Percentiles rank a stretch among this genome's conserved stretches.
Evolutionary conservation across 2,113 vertebrate genomes (phyloP).

Genomic region (Gavialis gangeticus): DNA sequence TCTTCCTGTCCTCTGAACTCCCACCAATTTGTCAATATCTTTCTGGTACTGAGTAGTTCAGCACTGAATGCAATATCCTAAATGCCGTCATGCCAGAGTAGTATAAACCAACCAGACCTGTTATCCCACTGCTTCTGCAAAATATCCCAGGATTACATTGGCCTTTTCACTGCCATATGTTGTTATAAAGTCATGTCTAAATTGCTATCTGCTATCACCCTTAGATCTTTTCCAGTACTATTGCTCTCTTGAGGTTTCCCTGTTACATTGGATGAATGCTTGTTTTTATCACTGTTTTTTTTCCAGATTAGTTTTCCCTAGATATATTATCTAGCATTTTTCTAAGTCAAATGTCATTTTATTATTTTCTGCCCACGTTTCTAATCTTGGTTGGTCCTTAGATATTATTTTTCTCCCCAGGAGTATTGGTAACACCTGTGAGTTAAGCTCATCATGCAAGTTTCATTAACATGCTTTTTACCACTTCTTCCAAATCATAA

Average conservation of each 20-base stretch:
- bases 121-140: accelerated
- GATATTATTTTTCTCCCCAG: not conserved
- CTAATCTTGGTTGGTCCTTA: not conserved
- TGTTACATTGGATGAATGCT: not conserved
- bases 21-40: not conserved
- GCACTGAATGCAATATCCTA: not conserved
- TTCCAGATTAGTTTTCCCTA: not conserved
- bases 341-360: not conserved
- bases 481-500: not conserved
- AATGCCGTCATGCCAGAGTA: not conserved
- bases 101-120: not conserved
- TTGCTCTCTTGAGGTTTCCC: not conserved
- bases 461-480: not conserved
- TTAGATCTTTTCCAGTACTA: not conserved
- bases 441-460: not conserved
- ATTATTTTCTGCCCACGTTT: not conserved
- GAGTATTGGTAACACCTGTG: not conserved
- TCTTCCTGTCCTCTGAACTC: not conserved
- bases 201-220: not conserved
- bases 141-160: not conserved
- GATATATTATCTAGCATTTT: not conserved
- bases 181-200: not conserved
- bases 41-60: not conserved
- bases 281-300: not conserved
- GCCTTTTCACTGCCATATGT: not conserved